phyloP scores from a whole-genome alignment of 2,888 invertebrate genomes.

The Phrixothrix hirtus region DNA sequence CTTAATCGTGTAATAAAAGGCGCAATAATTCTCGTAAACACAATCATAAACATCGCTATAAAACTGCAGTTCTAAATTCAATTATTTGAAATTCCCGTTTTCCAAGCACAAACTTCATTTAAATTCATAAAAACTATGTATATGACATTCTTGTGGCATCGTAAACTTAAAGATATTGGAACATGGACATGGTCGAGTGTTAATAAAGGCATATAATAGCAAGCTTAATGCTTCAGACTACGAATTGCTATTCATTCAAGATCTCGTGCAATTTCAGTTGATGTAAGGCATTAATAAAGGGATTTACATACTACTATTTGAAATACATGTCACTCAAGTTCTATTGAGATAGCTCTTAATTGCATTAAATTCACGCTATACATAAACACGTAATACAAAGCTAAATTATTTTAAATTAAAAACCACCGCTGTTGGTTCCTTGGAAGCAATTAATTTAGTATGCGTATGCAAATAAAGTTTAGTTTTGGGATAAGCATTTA shows the following conservation, averaged over 20 bases:
- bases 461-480: too few relatives aligned
- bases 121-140: conserved; percentile 53
- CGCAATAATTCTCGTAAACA: conserved; percentile 43
- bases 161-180: conserved; percentile 54
- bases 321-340: conserved; percentile 20
- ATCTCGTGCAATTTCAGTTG: conserved; percentile 37
- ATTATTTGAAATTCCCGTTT: conserved; percentile 48
- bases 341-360: not conserved
- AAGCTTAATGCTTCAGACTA: conserved; percentile 33
- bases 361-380: not conserved
- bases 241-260: conserved; percentile 34
- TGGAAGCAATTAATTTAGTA: too few relatives aligned
- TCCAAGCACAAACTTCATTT: conserved; percentile 48
- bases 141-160: conserved; percentile 56
- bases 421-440: not conserved
- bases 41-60: conserved; percentile 47
- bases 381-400: not conserved
- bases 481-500: too few relatives aligned
- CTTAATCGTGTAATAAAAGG: conserved; percentile 44
- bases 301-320: conserved; percentile 52
- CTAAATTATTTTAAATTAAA: not conserved
- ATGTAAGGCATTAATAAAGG: conserved; percentile 50
- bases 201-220: conserved; percentile 46
- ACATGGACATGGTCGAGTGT: conserved; percentile 47
- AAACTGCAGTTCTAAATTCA: conserved; percentile 47